Evolutionary conservation across 1,140 invertebrate genomes (phyloP), one percentile per base, ranked within the genome.

Genomic region (Lanistes nyassanus): DNA sequence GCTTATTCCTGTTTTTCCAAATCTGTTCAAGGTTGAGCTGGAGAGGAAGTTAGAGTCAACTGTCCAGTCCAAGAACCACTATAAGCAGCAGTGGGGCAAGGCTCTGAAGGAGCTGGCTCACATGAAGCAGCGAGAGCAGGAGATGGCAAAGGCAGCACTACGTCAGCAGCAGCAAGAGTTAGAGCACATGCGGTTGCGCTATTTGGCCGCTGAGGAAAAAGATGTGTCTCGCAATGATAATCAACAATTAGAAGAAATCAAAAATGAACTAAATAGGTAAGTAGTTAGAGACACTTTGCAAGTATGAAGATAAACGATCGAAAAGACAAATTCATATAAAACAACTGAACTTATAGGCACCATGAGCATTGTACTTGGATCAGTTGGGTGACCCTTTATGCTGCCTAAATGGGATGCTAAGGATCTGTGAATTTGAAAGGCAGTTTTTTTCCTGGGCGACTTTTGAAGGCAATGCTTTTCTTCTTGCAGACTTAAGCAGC

Each of bases 1-100:
- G n/a, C n/a, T n/a, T 60, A 16, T 23, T 60, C 21, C 7, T 42
- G 34, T 36, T 37, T 58, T 53, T 26, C 67, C 55, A 29, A 67
- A 42, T 67, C 76, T 16, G 53, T 64, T 65, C 16, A 74, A 89
- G 88, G 85, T 86, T 74, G 88, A 90, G 78, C 72, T 90, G 51
- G 89, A 90, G 76, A 77, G 88, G 26, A 88, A 89, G 70, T 66
- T 90, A 13, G 89, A 90, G 68, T 80, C 87, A 29, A 80, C 86
- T 29, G 82, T 79, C 7, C 89, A 89, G 73, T 89, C 89, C 19
- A 89, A 89, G 79, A 75, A 87, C 11, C 88, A 89, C 79, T 90
- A 90, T 78, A 90, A 90, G 76, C 88, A 90, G 75, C 90, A 90
- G 79, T 90, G 88, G 88, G 87, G 87, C 4, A 79, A 86, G 26